A percentile compares a stretch with the other conserved stretches of the same genome.
These are phyloP conservation scores for Cyrtorhinus lividipennis DNA, from an alignment of 1,140 invertebrate genomes.

Conservation along the genomic window DNA sequence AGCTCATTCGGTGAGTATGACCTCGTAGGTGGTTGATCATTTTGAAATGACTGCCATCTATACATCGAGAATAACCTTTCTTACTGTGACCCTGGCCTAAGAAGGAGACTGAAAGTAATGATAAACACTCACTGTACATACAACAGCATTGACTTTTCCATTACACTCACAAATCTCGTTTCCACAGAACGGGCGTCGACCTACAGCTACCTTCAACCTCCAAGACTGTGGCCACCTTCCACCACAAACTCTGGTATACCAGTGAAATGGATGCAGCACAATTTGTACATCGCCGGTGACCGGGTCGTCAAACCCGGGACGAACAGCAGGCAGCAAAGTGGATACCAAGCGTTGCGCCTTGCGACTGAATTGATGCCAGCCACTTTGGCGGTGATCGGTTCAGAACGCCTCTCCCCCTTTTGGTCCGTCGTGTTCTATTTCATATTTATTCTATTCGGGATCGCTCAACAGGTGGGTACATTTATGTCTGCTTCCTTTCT, in stretches of 20 bases:
- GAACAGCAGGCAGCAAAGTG: slow-evolving; percentile 42
- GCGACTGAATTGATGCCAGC: slow-evolving; percentile 75
- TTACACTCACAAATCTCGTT: too few species aligned
- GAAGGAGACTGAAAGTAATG: neutral
- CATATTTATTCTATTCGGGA: slow-evolving; percentile 66
- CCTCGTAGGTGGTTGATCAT: slow-evolving; percentile 10
- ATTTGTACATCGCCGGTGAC: slow-evolving; percentile 53
- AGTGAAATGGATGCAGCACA: slow-evolving; percentile 49
- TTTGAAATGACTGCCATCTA: neutral
- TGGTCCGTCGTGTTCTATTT: slow-evolving; percentile 80
- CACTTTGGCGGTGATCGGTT: slow-evolving; percentile 53
- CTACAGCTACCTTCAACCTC: slow-evolving; percentile 51
- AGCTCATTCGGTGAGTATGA: slow-evolving; percentile 65
- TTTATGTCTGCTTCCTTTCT: neutral
- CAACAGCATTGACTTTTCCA: too few species aligned
- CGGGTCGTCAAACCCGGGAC: slow-evolving; percentile 41
- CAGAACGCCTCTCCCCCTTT: slow-evolving; percentile 52
- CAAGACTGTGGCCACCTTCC: slow-evolving; percentile 33
- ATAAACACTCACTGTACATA: too few species aligned
- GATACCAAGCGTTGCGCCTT: slow-evolving; percentile 60
- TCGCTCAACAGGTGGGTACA: slow-evolving; percentile 58
- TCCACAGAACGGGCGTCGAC: slow-evolving; percentile 53
- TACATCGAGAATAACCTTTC: neutral
- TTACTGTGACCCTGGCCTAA: neutral
- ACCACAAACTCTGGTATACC: slow-evolving; percentile 36